phyloP scores from a whole-genome alignment of 2,888 invertebrate genomes.

The Xanthia icteritia region DNA sequence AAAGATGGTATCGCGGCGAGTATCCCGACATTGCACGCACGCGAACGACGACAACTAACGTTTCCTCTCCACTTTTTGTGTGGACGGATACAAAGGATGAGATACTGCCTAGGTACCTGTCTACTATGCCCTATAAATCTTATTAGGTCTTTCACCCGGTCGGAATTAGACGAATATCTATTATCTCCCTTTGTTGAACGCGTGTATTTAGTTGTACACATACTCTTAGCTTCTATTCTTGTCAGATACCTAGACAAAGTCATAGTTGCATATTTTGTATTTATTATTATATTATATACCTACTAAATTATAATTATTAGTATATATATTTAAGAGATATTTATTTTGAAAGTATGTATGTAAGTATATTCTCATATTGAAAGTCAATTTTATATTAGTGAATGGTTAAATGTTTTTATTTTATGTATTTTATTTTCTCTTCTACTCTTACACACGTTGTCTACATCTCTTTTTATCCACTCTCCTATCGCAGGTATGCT shows the following conservation, averaged over 20 bases:
- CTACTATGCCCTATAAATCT: slow-evolving; percentile 64
- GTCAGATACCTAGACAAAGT: slow-evolving; percentile 1
- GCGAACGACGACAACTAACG: slow-evolving; percentile 62
- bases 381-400: too few relatives aligned
- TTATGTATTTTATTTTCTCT: too few relatives aligned
- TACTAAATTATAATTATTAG: too few relatives aligned
- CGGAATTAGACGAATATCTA: slow-evolving; percentile 50
- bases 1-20: slow-evolving; percentile 73
- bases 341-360: too few relatives aligned
- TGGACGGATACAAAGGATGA: slow-evolving; percentile 68
- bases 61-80: slow-evolving; percentile 63
- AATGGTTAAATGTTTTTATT: too few relatives aligned
- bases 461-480: too few relatives aligned
- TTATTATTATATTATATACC: too few relatives aligned
- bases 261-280: too few relatives aligned
- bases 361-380: too few relatives aligned
- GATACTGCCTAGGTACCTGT: slow-evolving; percentile 64
- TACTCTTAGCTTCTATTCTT: slow-evolving; percentile 21
- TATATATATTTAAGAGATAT: too few relatives aligned
- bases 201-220: slow-evolving; percentile 6
- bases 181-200: slow-evolving; percentile 49
- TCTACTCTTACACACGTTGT: too few relatives aligned
- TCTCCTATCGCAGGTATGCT: too few relatives aligned
- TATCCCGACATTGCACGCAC: slow-evolving; percentile 69
- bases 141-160: slow-evolving; percentile 57